Conservation (phyloP, 1,140 invertebrate genomes). For the Teleogryllus occipitalis region DNA sequence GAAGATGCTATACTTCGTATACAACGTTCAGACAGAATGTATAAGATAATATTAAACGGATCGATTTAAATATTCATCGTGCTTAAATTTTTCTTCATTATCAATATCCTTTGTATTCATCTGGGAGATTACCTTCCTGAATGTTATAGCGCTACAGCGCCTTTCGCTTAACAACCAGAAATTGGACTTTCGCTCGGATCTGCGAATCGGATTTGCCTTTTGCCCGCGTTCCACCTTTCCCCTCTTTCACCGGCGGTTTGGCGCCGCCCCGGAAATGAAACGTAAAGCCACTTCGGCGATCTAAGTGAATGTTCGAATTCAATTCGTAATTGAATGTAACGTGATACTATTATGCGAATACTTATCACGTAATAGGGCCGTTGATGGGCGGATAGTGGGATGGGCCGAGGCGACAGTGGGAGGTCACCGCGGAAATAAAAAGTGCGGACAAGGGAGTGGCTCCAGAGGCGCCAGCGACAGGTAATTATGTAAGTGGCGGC, state of each 20-base stretch:
- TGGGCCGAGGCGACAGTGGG: too few relatives aligned
- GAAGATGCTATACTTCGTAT: too few relatives aligned
- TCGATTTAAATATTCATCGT: too few relatives aligned
- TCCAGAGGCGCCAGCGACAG: not conserved
- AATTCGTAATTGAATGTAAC: constrained; percentile 1
- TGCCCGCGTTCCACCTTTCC: not conserved
- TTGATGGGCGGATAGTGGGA: not conserved
- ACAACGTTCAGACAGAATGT: too few relatives aligned
- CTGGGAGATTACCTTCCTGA: too few relatives aligned
- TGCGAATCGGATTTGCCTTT: not conserved
- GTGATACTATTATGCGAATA: not conserved
- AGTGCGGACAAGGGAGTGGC: not conserved
- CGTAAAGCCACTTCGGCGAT: not conserved
- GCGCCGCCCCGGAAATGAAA: not conserved
- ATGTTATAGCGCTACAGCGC: too few relatives aligned
- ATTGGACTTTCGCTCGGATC: not conserved
- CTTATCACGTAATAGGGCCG: not conserved
- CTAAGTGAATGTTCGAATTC: not conserved
- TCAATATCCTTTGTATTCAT: too few relatives aligned
- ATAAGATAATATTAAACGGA: too few relatives aligned
- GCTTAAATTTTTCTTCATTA: too few relatives aligned
- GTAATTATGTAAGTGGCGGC: not conserved
- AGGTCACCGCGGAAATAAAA: not conserved
- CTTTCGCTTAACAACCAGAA: not conserved
- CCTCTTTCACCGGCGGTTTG: not conserved